These are phyloP conservation scores for Sciurus vulgaris DNA, from an alignment of 2,797 vertebrate genomes.

Conservation along the genomic window DNA sequence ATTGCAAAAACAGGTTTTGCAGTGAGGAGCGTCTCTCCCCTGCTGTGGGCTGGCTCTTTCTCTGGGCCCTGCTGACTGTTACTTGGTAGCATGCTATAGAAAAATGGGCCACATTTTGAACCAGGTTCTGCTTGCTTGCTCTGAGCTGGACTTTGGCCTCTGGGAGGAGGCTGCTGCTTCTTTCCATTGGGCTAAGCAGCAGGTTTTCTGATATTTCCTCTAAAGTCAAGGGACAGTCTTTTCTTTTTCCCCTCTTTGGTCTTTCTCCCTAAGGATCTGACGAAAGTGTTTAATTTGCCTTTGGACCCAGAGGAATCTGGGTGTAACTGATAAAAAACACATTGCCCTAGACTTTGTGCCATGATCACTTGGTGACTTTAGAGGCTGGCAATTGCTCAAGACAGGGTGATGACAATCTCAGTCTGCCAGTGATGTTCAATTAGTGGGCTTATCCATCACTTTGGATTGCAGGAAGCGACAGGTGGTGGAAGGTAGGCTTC, in stretches of 20 bases:
- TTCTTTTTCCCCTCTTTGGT: not conserved
- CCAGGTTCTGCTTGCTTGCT: not conserved
- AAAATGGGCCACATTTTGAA: not conserved
- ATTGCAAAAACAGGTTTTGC: not conserved
- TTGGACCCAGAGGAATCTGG: not conserved
- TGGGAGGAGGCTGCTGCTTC: not conserved
- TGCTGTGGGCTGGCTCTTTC: not conserved
- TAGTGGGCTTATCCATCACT: conserved; percentile 4
- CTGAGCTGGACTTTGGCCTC: not conserved
- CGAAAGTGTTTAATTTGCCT: conserved; percentile 36
- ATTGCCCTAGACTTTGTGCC: not conserved
- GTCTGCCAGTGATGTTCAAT: conserved; percentile 9
- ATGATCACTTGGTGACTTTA: not conserved
- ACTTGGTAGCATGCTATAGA: not conserved
- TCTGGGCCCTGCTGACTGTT: not conserved
- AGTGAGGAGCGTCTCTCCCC: not conserved
- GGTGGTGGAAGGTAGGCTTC: not conserved
- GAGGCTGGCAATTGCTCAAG: not conserved
- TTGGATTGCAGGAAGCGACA: not conserved
- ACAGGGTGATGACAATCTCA: not conserved
- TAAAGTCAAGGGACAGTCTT: not conserved
- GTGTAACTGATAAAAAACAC: not conserved
- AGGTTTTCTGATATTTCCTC: not conserved
- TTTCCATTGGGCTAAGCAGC: not conserved
- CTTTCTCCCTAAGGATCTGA: not conserved